Conservation (phyloP, 2,888 invertebrate genomes). For the Smittia sp. region DNA sequence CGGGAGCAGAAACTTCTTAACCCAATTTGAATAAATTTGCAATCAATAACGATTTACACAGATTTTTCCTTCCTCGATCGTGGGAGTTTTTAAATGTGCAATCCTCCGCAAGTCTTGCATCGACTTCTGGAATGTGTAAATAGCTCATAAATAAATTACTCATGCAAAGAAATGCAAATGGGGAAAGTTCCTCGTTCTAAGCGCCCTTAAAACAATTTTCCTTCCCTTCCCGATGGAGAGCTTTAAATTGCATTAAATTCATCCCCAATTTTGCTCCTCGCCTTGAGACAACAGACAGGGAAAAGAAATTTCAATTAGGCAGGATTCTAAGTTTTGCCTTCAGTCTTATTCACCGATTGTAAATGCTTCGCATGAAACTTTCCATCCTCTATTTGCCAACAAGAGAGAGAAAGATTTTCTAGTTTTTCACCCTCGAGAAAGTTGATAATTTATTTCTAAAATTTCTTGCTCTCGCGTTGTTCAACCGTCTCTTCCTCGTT, state of each 20-base stretch:
- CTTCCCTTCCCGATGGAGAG: not conserved
- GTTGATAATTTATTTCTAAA: constrained; percentile 11
- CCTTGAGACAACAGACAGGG: not conserved
- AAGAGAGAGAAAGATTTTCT: constrained; percentile 17
- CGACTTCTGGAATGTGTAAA: constrained; percentile 36
- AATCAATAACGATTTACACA: constrained; percentile 39
- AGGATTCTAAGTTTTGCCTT: constrained; percentile 14
- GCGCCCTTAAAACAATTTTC: constrained; percentile 6
- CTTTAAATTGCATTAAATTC: constrained; percentile 6
- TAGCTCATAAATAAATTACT: constrained; percentile 38
- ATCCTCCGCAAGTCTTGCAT: not conserved
- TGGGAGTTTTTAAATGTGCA: not conserved
- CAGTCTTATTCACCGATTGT: constrained; percentile 2
- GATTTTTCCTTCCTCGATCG: constrained; percentile 15
- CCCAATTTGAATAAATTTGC: constrained; percentile 40
- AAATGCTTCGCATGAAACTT: not conserved
- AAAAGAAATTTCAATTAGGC: constrained; percentile 24
- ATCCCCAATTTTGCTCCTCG: not conserved
- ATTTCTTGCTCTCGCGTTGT: constrained; percentile 16
- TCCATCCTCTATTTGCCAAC: not conserved
- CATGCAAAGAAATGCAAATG: constrained; percentile 24
- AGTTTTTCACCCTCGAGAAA: not conserved
- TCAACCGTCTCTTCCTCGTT: not conserved
- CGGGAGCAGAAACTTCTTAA: constrained; percentile 16
- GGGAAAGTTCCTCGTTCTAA: not conserved